A percentile compares a stretch with the other conserved stretches of the same genome.
These are phyloP conservation scores for Hypena proboscidalis DNA, from an alignment of 2,888 invertebrate species.

Conservation along the genomic window DNA sequence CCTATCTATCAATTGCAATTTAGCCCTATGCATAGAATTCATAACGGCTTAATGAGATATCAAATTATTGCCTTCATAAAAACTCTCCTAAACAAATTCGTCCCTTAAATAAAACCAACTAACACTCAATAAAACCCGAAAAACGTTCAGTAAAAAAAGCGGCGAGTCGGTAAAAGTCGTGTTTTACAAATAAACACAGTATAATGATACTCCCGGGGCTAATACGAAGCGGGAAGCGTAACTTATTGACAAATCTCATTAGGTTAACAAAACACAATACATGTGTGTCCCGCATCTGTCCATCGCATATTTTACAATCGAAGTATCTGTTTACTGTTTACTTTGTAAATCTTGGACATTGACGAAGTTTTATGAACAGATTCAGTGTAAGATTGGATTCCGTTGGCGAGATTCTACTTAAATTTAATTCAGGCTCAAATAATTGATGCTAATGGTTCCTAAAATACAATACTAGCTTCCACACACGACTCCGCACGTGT, in stretches of 20 bases:
- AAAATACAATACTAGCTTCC: no score
- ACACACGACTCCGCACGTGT: no score
- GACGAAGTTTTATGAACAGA: conserved; percentile 31
- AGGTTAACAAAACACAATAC: conserved; percentile 81
- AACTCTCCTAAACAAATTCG: conserved; percentile 12
- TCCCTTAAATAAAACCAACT: conserved; percentile 10
- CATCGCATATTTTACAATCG: conserved; percentile 67
- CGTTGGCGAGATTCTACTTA: no score
- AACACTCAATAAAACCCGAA: conserved; percentile 41
- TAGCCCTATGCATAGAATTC: no score
- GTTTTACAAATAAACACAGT: conserved; percentile 62
- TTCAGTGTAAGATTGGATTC: no score
- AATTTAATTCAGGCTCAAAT: no score
- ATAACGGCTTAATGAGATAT: no score
- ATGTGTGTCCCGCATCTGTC: conserved; percentile 78
- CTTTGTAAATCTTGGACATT: no score
- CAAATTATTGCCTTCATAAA: no score
- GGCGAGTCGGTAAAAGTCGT: conserved; percentile 49
- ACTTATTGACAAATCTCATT: conserved; percentile 80
- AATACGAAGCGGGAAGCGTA: conserved; percentile 64
- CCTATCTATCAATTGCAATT: no score
- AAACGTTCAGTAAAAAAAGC: conserved; percentile 18
- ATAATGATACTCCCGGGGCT: conserved; percentile 66
- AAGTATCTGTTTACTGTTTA: conserved; percentile 58
- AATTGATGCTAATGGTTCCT: no score